These are phyloP conservation scores for Lepidurus apus DNA, from an alignment of 1,140 invertebrate species.

Conservation along the genomic window DNA sequence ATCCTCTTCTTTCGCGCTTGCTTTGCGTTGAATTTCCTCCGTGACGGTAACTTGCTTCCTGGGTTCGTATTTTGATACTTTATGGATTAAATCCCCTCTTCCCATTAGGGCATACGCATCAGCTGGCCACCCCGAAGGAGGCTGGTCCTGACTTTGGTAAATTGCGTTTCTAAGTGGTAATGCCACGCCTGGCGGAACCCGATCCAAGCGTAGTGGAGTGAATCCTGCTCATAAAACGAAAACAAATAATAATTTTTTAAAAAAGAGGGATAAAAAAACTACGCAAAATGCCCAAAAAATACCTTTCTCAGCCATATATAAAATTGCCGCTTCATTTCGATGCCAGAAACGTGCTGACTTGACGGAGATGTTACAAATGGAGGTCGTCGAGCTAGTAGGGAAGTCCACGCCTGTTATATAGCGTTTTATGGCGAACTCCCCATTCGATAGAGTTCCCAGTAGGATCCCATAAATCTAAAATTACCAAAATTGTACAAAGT, in stretches of 20 bases:
- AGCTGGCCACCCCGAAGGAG: conserved; percentile 69
- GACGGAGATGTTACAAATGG: not conserved
- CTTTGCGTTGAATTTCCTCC: conserved; percentile 35
- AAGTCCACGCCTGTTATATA: not conserved
- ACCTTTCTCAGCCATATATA: not conserved
- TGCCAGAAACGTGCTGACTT: conserved; percentile 37
- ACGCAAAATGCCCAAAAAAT: not conserved
- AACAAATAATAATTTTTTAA: too few relatives aligned
- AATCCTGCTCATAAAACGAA: not conserved
- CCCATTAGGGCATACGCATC: conserved; percentile 72
- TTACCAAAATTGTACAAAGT: not conserved
- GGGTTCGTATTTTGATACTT: conserved; percentile 13
- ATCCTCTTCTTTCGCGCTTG: conserved; percentile 50
- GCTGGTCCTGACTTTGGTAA: conserved; percentile 64
- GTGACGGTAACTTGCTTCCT: not conserved
- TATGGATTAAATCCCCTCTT: conserved; percentile 62
- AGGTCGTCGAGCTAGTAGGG: not conserved
- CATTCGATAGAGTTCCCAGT: conserved; percentile 26
- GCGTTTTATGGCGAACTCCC: conserved; percentile 36
- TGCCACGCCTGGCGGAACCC: conserved; percentile 64
- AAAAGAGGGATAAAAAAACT: not conserved
- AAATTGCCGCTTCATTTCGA: not conserved
- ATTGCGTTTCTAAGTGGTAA: conserved; percentile 69
- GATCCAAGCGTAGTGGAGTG: not conserved
- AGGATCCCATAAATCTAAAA: conserved; percentile 29